A percentile compares a stretch with the other conserved stretches of the same genome.
Conservation (phyloP, 2,888 invertebrate species). For the Acheta domesticus region DNA sequence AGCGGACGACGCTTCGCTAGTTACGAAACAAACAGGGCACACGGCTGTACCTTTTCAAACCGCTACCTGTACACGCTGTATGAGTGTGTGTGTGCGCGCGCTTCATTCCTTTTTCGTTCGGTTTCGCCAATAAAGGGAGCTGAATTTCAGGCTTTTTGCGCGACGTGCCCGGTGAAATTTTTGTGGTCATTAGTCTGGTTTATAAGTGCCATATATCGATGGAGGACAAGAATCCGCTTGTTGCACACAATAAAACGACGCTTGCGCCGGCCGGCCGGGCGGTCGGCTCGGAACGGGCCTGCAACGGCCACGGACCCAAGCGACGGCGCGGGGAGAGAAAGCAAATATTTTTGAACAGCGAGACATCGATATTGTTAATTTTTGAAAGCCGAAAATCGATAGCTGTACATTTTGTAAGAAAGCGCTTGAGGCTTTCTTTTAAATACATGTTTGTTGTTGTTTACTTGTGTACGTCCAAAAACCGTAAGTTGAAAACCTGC, state of each 20-base stretch:
- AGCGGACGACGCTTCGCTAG: neutral
- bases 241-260: neutral
- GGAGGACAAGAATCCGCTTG: constrained; percentile 10
- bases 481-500: too few relatives aligned
- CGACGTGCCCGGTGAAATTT: neutral
- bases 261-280: neutral
- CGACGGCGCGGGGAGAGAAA: too few relatives aligned
- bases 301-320: too few relatives aligned
- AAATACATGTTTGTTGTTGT: too few relatives aligned
- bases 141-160: constrained; percentile 10
- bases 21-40: neutral
- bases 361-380: too few relatives aligned
- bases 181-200: constrained; percentile 18
- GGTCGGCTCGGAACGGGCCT: neutral
- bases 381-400: too few relatives aligned
- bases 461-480: too few relatives aligned
- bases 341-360: too few relatives aligned
- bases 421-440: too few relatives aligned
- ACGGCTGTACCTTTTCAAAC: neutral
- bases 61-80: neutral
- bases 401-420: too few relatives aligned
- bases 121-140: neutral
- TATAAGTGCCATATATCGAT: constrained; percentile 18
- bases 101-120: neutral
- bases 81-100: neutral